Percentiles rank a stretch among this genome's conserved stretches.
Conservation (phyloP, 1,140 invertebrate genomes). For the Hermetia illucens region DNA sequence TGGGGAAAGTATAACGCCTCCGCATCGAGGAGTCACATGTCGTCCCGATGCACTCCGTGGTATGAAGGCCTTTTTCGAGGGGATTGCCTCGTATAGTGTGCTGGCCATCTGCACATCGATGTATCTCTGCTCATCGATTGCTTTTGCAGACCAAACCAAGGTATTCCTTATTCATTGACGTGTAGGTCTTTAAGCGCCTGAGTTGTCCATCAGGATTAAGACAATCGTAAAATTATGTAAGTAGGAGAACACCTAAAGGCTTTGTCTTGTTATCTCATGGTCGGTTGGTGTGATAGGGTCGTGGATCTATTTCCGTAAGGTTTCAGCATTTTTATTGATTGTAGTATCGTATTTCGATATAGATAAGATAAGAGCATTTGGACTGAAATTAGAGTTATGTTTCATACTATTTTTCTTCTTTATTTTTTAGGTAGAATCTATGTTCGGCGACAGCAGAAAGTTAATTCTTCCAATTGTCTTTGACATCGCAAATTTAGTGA, state of each 20-base stretch:
- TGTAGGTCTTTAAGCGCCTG: too few relatives aligned
- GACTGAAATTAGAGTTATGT: not conserved
- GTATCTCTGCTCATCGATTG: too few relatives aligned
- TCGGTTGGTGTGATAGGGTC: slow-evolving; percentile 1
- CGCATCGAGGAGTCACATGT: too few relatives aligned
- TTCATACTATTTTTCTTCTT: slow-evolving; percentile 2
- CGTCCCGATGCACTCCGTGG: too few relatives aligned
- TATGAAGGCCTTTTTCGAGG: too few relatives aligned
- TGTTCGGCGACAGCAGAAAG: slow-evolving; percentile 41
- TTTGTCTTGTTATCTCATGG: not conserved
- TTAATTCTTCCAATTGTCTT: slow-evolving; percentile 44
- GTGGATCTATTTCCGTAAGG: slow-evolving; percentile 1
- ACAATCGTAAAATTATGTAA: too few relatives aligned
- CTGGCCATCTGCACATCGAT: too few relatives aligned
- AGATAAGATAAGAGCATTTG: not conserved
- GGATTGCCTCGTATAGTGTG: too few relatives aligned
- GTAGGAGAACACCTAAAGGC: not conserved
- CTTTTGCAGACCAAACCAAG: too few relatives aligned
- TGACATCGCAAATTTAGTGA: slow-evolving; percentile 47
- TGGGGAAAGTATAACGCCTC: too few relatives aligned
- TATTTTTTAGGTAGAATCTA: slow-evolving; percentile 36
- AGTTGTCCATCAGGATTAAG: too few relatives aligned
- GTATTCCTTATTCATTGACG: too few relatives aligned
- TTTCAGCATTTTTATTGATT: not conserved
- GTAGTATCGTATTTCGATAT: not conserved